phyloP scores from a whole-genome alignment of 2,888 invertebrate genomes.

The Hedychridium roseum region DNA sequence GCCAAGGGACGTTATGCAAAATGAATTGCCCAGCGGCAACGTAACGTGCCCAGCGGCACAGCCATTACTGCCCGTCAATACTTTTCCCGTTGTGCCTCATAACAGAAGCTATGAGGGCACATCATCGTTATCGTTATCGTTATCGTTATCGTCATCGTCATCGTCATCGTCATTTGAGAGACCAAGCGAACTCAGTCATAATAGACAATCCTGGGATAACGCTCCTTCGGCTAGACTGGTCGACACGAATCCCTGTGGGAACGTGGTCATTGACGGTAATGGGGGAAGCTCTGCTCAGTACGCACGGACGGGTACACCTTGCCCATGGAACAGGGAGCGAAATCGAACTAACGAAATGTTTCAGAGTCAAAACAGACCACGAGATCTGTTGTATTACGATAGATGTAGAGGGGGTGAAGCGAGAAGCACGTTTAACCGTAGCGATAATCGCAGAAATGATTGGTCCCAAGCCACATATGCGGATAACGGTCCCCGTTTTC shows the following conservation, averaged over 20 bases:
- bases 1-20: slow-evolving; percentile 20
- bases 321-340: slow-evolving; percentile 26
- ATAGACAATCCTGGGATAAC: slow-evolving; percentile 37
- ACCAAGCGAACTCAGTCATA: slow-evolving; percentile 36
- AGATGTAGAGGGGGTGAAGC: slow-evolving; percentile 27
- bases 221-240: background rate
- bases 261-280: slow-evolving; percentile 9
- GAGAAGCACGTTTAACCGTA: slow-evolving; percentile 32
- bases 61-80: slow-evolving; percentile 29
- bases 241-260: slow-evolving; percentile 19
- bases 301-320: slow-evolving; percentile 29
- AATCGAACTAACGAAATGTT: slow-evolving; percentile 21
- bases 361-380: slow-evolving; percentile 31
- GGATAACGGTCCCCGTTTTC: slow-evolving; percentile 24
- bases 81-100: slow-evolving; percentile 22
- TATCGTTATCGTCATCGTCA: too few species aligned
- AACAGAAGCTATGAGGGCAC: slow-evolving; percentile 20
- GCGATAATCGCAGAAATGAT: slow-evolving; percentile 36
- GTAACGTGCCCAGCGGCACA: slow-evolving; percentile 14
- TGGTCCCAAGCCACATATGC: slow-evolving; percentile 16
- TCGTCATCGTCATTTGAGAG: slow-evolving; percentile 43
- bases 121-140: too few species aligned
- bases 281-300: slow-evolving; percentile 9
- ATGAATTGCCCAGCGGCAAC: slow-evolving; percentile 8
- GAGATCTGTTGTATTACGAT: slow-evolving; percentile 36